Conservation (phyloP, 2,797 vertebrate genomes). For the Salarias fasciatus region DNA sequence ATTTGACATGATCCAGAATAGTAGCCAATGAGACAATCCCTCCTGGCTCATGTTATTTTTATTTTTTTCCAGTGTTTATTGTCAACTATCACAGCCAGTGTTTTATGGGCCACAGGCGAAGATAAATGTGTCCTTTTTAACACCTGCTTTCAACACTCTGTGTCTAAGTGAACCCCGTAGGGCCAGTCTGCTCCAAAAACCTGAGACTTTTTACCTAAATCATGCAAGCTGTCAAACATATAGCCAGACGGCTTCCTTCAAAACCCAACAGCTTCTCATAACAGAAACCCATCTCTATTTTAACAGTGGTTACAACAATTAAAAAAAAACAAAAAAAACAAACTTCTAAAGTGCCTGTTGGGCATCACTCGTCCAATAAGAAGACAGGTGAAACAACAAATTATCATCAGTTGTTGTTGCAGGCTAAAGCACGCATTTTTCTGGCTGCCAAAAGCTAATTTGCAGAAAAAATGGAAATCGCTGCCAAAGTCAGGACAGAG, state of each 20-base stretch:
- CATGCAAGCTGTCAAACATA: conserved; percentile 14
- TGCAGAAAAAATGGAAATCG: conserved; percentile 6
- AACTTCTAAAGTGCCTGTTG: neutral
- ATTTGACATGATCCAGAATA: neutral
- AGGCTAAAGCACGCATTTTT: conserved; percentile 13
- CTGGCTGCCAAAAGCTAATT: conserved; percentile 36
- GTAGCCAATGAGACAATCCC: neutral
- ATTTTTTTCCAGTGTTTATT: conserved; percentile 22
- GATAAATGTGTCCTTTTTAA: conserved; percentile 15
- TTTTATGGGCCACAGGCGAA: conserved; percentile 5
- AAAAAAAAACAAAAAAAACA: neutral
- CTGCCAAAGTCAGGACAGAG: conserved; percentile 47
- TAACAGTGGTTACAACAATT: too few species aligned
- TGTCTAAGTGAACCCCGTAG: conserved; percentile 22
- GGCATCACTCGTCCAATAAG: conserved; percentile 9
- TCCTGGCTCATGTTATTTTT: conserved; percentile 1
- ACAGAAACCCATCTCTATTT: neutral
- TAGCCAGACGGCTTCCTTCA: conserved; percentile 1
- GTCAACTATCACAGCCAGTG: conserved; percentile 21
- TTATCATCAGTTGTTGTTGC: conserved; percentile 1
- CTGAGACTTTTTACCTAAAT: neutral
- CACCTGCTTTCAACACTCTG: conserved; percentile 12
- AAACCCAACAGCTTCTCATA: neutral
- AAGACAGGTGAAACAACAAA: conserved; percentile 9
- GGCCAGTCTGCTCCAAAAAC: neutral